Base-by-base conservation (phyloP, 1,140 invertebrate genomes). In the Stenopsyche tienmushanensis region DNA sequence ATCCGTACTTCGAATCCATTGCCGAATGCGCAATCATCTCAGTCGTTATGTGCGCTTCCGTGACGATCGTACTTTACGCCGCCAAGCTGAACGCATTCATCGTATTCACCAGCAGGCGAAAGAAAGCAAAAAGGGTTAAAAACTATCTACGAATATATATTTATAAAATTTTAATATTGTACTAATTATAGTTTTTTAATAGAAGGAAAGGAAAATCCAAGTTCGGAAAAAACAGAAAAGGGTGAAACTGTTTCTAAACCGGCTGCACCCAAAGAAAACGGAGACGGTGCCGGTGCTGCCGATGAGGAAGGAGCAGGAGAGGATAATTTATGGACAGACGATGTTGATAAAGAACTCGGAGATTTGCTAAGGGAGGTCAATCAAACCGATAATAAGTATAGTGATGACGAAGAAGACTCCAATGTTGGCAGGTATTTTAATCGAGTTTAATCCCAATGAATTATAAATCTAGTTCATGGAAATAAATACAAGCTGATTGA, bases 271-370 rank as follows among this genome's bases (percentile, higher is more conserved):
- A 34, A 72, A 73, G 2, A 76, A 76, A 58, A 73, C 72, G 2
- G 74, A 67, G 17, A 71, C 53, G n/a, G 63, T 44, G 5, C 72
- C 62, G 62, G 58, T 18, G 64, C 58, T 15, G 71, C 57, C 3
- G 65, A 50, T 13, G 71, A 72, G 45, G 65, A 58, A 3, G 71
- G 81, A 70, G 80, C 77, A 0, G 85, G 81, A 49, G 85, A 88
- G 71, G 86, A 88, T 65, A 88, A 87, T 71, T 66, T 88, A 5
- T 89, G 87, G 87, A 62, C 34, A 47, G 87, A 86, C 17, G 87
- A 89, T 75, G 87, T 89, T 7, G 88, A 90, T 71, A 90, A 90
- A 73, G 87, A 90, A 74, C 78, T 90, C 47, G 86, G 85, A 1
- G 88, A 90, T 67, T 77, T 89, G 20, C 74, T 89, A 3, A 80